phyloP scores from a whole-genome alignment of 2,888 invertebrate species.

The Bombylius discolor region DNA sequence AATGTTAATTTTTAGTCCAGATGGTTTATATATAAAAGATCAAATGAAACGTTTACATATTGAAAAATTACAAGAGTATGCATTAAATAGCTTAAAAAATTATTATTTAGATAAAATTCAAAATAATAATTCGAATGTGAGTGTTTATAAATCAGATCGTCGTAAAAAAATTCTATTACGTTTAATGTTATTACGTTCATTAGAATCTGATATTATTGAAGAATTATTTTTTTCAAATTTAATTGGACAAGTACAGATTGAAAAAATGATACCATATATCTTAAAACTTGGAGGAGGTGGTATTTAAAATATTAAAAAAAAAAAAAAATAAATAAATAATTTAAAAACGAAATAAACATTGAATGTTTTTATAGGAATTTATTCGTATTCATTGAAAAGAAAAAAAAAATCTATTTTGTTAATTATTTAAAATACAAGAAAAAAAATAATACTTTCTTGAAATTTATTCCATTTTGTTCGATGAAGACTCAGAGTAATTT shows the following conservation, averaged over 20 bases:
- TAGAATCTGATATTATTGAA: constrained; percentile 65
- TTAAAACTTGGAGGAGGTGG: constrained; percentile 41
- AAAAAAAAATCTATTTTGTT: no score
- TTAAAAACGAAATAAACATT: no score
- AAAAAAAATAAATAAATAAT: neutral
- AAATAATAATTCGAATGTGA: neutral
- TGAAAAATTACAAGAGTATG: constrained; percentile 47
- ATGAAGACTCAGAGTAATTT: no score
- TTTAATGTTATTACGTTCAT: constrained; percentile 57
- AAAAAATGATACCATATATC: constrained; percentile 88
- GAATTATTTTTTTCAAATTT: constrained; percentile 87
- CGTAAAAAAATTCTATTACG: constrained; percentile 41
- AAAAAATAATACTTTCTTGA: no score
- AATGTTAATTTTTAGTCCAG: constrained; percentile 69
- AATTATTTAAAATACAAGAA: no score
- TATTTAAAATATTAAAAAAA: neutral
- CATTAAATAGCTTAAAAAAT: constrained; percentile 43
- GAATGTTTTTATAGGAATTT: no score
- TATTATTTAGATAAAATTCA: neutral
- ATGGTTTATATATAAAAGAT: constrained; percentile 36
- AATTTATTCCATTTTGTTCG: no score
- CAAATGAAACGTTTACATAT: constrained; percentile 38
- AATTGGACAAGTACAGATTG: constrained; percentile 86
- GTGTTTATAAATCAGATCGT: constrained; percentile 33
- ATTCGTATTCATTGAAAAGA: no score